Evolutionary conservation across 2,797 vertebrate genomes (phyloP).

Genomic region (Melopsittacus undulatus): DNA sequence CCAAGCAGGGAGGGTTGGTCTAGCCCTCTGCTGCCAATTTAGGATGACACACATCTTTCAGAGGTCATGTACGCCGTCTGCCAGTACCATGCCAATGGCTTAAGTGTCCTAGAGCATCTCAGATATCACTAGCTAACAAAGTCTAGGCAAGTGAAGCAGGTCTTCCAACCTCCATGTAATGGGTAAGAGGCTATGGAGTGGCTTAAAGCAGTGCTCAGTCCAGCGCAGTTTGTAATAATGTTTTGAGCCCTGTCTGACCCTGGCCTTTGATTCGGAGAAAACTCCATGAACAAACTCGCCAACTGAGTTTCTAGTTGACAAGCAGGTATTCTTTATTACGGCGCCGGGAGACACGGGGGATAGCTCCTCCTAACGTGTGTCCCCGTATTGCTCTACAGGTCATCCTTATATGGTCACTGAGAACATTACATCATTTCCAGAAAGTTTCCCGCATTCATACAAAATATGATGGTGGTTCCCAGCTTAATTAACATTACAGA

Average conservation of each 20-base stretch:
- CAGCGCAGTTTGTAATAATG: neutral
- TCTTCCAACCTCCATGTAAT: neutral
- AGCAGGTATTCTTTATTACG: no score
- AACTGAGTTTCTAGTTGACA: no score
- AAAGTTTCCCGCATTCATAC: no score
- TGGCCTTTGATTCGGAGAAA: neutral
- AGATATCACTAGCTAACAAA: neutral
- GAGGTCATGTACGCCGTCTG: neutral
- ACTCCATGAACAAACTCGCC: no score
- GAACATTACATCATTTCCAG: no score
- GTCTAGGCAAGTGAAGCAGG: neutral
- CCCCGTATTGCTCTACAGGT: no score
- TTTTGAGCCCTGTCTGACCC: rapidly evolving
- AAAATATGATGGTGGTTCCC: no score
- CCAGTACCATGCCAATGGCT: neutral
- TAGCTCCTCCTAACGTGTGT: no score
- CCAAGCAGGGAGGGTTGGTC: neutral
- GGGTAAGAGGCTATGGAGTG: neutral
- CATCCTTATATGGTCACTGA: no score
- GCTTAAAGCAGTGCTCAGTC: neutral
- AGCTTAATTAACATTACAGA: no score
- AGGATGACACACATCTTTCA: neutral
- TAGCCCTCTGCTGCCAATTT: neutral
- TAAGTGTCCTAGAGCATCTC: neutral
- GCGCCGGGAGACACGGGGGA: no score